Evolutionary conservation across 2,113 vertebrate genomes (phyloP), one percentile per base, ranked within the genome.

Genomic region (Nannospalax galili): DNA sequence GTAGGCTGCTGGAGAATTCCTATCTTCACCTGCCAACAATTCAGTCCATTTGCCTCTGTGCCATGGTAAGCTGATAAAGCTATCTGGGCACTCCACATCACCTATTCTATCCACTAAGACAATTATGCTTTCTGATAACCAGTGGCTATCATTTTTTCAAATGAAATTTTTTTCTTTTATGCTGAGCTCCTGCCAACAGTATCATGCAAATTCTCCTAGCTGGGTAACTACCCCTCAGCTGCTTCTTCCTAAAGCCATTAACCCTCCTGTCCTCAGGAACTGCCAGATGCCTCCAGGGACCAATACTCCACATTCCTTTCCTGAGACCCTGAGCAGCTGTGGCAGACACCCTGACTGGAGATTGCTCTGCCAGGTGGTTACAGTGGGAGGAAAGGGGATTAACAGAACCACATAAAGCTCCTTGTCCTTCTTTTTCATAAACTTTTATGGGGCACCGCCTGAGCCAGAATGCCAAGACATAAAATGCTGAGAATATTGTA

Each of bases 51-150:
- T 52, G 60, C 73, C 28, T 72, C 45, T 70, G 65, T 45, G 37
- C 24, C 6, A 3, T 26, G 77, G 56, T 16, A 17, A 10, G 74
- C 0, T 69, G 84, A 48, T 24, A 67, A 85, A 93, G 35, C 42
- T 40, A 52, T 24, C 70, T 16, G 32, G 93, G 67, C 58, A 78
- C 48, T 73, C 94, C 70, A 84, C 52, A 14, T 81, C 92, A 88
- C 86, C 69, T 42, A 93, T 90, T 90, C 78, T 91, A 80, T 52
- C 95, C 90, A 82, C 95, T 96, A 97, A 97, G 96, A 95, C 67
- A 95, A 93, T 94, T 65, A 74, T 0, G 15, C 77, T 65, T 97
- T 92, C 84, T 80, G 95, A 84, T 48, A 87, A 30, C 56, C 30
- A 69, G 65, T 28, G 84, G 65, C 16, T 32, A 19, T 56, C 94